phyloP scores from a whole-genome alignment of 2,888 invertebrate species.

The Melolontha melolontha region DNA sequence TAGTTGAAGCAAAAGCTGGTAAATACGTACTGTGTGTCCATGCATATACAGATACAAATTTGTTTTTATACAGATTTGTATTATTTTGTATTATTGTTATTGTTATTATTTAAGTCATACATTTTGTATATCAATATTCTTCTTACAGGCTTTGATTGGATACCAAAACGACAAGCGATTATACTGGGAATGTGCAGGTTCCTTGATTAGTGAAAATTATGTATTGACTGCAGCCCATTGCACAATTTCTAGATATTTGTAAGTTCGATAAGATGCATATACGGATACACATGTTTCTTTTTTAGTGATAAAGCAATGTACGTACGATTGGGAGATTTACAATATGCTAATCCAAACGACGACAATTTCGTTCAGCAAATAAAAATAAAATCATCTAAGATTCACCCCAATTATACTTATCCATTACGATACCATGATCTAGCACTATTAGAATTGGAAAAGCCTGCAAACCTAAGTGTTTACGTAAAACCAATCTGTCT shows the following conservation, averaged over 20 bases:
- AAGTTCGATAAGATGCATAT: not conserved
- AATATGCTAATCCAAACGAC: slow-evolving; percentile 52
- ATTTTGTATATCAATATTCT: not conserved
- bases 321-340: slow-evolving; percentile 64
- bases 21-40: no score
- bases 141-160: slow-evolving; percentile 54
- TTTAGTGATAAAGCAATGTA: slow-evolving; percentile 2
- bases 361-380: slow-evolving; percentile 55
- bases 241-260: slow-evolving; percentile 33
- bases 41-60: no score
- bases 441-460: slow-evolving; percentile 64
- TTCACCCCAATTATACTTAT: slow-evolving; percentile 63
- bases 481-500: slow-evolving; percentile 66
- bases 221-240: slow-evolving; percentile 77
- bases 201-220: slow-evolving; percentile 70
- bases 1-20: no score
- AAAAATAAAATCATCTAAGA: slow-evolving; percentile 56
- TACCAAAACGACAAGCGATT: slow-evolving; percentile 55
- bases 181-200: slow-evolving; percentile 72
- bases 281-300: not conserved
- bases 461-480: slow-evolving; percentile 59
- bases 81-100: no score
- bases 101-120: no score
- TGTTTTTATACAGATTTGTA: no score
- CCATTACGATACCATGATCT: slow-evolving; percentile 67